Percentiles rank a stretch among this genome's conserved stretches.
phyloP scores from a whole-genome alignment of 2,797 vertebrate species.

The Adelosebastes latens region DNA sequence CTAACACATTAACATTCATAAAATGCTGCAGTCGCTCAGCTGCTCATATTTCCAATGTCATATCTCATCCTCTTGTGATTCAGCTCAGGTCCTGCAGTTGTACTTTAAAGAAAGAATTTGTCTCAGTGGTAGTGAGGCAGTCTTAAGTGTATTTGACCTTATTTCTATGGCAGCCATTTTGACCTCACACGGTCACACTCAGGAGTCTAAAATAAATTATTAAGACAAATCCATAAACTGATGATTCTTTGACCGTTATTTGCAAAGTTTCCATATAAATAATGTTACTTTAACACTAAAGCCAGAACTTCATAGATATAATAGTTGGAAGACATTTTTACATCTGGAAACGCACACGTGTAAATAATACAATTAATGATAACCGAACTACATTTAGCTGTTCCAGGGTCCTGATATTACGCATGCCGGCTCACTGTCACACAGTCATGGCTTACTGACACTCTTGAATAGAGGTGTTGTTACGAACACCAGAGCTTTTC shows the following conservation, averaged over 20 bases:
- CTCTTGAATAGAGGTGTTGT: background rate
- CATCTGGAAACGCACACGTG: background rate
- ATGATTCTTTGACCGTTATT: background rate
- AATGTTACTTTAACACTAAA: background rate
- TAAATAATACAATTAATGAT: background rate
- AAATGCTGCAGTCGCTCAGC: background rate
- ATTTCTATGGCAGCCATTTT: constrained; percentile 51
- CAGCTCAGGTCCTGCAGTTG: background rate
- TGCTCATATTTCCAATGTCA: background rate
- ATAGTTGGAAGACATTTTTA: background rate
- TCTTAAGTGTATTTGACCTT: constrained; percentile 47
- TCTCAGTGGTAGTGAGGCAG: constrained; percentile 4
- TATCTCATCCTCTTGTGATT: background rate
- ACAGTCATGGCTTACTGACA: background rate
- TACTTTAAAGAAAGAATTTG: background rate
- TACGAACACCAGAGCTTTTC: background rate
- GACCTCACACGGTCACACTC: constrained; percentile 20
- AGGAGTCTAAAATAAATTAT: background rate
- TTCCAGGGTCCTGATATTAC: background rate
- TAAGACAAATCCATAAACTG: background rate
- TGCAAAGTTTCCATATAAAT: background rate
- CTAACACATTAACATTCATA: constrained; percentile 6
- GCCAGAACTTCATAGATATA: background rate
- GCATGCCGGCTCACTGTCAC: background rate
- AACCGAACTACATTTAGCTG: background rate